Conservation (phyloP, 2,888 invertebrate species). For the Hypomecis atomaria region DNA sequence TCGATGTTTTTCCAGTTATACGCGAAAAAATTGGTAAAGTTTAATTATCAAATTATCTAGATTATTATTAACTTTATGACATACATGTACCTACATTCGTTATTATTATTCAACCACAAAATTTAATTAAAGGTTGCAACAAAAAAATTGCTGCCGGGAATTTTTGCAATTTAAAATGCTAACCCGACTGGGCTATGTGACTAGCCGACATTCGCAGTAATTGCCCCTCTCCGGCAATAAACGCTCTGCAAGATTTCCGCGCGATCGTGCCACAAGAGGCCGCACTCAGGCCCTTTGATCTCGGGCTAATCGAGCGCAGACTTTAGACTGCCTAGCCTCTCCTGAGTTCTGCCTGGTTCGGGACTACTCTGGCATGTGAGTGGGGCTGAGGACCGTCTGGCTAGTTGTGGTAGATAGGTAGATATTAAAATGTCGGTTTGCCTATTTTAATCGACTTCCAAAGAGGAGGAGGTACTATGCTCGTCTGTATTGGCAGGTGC, state of each 20-base stretch:
- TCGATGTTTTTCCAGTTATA: too few species aligned
- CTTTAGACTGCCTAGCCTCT: slow-evolving; percentile 9
- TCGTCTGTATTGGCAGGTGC: too few species aligned
- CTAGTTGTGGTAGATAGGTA: neutral
- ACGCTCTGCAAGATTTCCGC: slow-evolving; percentile 26
- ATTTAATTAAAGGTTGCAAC: too few species aligned
- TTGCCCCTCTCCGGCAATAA: slow-evolving; percentile 19
- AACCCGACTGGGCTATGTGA: neutral
- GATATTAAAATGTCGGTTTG: neutral
- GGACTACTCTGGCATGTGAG: neutral
- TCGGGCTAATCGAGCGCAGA: slow-evolving; percentile 21
- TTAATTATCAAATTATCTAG: too few species aligned
- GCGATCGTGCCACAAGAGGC: slow-evolving; percentile 20
- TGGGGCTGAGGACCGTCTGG: slow-evolving; percentile 2
- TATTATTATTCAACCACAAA: too few species aligned
- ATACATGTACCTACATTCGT: too few species aligned
- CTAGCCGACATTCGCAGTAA: slow-evolving; percentile 8
- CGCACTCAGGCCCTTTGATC: slow-evolving; percentile 23
- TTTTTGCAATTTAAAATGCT: too few species aligned
- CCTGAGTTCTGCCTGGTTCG: neutral
- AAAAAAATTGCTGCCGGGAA: too few species aligned
- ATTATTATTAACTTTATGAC: too few species aligned
- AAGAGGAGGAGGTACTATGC: too few species aligned
- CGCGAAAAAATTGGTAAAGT: too few species aligned
- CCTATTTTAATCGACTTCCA: neutral